Conservation (phyloP, 2,797 vertebrate genomes). For the Ataeniobius toweri region DNA sequence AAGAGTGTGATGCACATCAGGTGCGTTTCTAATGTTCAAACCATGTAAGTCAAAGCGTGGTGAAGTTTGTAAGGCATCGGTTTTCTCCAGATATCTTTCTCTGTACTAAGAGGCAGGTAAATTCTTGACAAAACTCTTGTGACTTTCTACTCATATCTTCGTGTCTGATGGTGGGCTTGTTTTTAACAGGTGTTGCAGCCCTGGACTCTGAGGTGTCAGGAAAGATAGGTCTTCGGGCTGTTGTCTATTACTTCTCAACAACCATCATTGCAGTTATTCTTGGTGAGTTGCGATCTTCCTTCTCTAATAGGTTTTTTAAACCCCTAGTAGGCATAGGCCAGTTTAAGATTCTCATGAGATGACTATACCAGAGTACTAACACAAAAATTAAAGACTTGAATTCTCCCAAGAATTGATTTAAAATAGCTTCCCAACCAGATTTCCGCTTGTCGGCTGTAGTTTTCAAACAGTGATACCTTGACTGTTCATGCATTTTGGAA, state of each 20-base stretch:
- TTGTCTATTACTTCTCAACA: conserved; percentile 94
- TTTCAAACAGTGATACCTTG: background rate
- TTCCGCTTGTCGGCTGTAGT: background rate
- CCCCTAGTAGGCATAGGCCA: background rate
- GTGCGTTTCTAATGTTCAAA: no score
- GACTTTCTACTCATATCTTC: background rate
- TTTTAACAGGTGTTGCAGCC: conserved; percentile 90
- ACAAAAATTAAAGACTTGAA: background rate
- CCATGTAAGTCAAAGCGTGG: no score
- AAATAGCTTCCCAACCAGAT: background rate
- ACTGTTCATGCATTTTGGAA: background rate
- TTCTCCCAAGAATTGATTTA: background rate
- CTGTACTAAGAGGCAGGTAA: no score
- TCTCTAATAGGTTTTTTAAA: background rate
- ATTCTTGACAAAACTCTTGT: background rate
- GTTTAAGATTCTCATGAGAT: background rate
- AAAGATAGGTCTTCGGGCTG: conserved; percentile 91
- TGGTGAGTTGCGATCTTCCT: conserved; percentile 77
- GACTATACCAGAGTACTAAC: background rate
- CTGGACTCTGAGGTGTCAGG: conserved; percentile 94
- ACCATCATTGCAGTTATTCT: conserved; percentile 92
- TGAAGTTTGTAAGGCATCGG: no score
- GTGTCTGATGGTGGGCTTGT: conserved; percentile 4
- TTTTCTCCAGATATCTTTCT: no score
- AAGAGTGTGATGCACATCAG: no score